Conservation (phyloP, 2,113 vertebrate genomes). For the Vidua macroura region DNA sequence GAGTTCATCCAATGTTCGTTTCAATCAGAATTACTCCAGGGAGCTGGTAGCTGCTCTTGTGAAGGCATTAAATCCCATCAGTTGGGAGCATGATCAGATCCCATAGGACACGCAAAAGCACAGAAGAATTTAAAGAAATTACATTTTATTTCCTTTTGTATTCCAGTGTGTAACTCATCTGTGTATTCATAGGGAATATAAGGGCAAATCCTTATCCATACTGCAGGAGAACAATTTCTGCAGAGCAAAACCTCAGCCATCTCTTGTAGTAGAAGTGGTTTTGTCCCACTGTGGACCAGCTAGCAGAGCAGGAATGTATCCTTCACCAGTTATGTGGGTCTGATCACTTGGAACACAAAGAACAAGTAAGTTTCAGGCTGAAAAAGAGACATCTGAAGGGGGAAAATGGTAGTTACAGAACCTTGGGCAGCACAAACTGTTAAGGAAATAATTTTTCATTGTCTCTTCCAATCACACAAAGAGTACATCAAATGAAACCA, state of each 20-base stretch:
- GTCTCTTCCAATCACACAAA: background rate
- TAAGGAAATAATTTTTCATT: background rate
- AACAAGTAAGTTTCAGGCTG: background rate
- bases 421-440: background rate
- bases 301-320: background rate
- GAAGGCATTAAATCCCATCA: background rate
- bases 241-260: background rate
- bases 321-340: background rate
- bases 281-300: background rate
- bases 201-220: background rate
- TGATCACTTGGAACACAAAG: background rate
- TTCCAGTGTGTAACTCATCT: background rate
- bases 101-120: background rate
- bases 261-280: background rate
- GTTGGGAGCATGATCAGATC: background rate
- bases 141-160: background rate
- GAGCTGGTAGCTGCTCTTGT: background rate
- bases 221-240: background rate
- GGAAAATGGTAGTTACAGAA: background rate
- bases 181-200: background rate
- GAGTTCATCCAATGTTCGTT: background rate
- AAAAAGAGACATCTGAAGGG: background rate
- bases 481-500: background rate
- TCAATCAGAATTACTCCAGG: background rate
- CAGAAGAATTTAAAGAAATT: background rate